Percentiles rank a stretch among this genome's conserved stretches.
These are phyloP conservation scores for Acrocephalus kingi DNA, from an alignment of 2,113 vertebrate species.

Conservation along the genomic window DNA sequence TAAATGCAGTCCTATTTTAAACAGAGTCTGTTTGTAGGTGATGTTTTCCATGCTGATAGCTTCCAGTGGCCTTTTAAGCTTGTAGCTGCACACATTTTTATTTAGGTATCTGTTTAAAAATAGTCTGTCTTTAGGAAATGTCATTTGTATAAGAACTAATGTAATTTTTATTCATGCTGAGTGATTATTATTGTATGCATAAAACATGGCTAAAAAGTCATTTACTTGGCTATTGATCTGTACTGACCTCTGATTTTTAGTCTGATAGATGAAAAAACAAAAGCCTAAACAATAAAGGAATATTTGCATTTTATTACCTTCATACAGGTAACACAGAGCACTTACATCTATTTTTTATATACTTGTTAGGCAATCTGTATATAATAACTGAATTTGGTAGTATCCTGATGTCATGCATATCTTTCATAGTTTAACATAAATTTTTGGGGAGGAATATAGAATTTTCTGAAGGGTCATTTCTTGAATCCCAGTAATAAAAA, in stretches of 20 bases:
- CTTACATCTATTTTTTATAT: neutral
- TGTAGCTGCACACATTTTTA: neutral
- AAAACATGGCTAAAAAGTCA: neutral
- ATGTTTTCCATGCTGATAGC: neutral
- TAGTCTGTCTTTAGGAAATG: conserved; percentile 10
- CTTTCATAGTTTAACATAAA: neutral
- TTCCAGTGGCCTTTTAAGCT: neutral
- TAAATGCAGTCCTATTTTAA: neutral
- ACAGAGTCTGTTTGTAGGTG: neutral
- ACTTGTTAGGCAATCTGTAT: neutral
- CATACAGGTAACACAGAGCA: neutral
- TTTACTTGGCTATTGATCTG: neutral
- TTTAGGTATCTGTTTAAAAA: conserved; percentile 1
- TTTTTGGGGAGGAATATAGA: neutral
- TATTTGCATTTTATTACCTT: neutral
- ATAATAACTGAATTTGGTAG: neutral
- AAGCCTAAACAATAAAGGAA: neutral
- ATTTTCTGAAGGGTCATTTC: neutral
- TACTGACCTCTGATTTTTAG: neutral
- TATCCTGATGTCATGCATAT: neutral
- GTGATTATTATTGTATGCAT: neutral
- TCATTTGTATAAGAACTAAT: neutral
- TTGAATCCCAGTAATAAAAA: neutral
- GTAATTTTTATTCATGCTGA: neutral
- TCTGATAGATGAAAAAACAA: neutral